Evolutionary conservation across 2,888 invertebrate genomes (phyloP), one percentile per base, ranked within the genome.

Genomic region (Catocala sponsa): DNA sequence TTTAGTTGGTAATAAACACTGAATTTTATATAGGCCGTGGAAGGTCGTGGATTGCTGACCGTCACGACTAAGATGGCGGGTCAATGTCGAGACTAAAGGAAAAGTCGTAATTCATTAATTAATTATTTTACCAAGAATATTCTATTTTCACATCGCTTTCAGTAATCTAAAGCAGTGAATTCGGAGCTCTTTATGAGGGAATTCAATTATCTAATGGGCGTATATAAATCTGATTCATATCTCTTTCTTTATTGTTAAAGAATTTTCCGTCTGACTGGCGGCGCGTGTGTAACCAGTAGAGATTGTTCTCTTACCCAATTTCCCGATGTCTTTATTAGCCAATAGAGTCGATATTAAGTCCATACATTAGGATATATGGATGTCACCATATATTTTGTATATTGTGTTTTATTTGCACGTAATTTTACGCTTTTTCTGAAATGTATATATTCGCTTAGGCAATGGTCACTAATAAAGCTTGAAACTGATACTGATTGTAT

Each of bases 151-250:
- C 51, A 47, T 25, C 47, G 2, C 47, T 32, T 41, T 57, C 38
- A 56, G 46, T 54, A 25, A 32, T 51, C 51, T 25, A 13, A 44
- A 13, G 41, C 11, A 57, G 35, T 2, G 41, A 54, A 49, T 43
- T 47, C 42, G 11, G 51, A 54, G 48, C 48, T 54, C 46, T 56
- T 57, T 57, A 57, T 57, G 25, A 53, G 54, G 53, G 35, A 54
- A 57, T 62, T 57, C 51, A 57, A 62, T 62, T 62, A 62, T 53
- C 53, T 62, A 62, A 62, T 62, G 53, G 57, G 52, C 56, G 53
- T 56, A 32, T 62, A 56, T 53, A 53, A 62, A 53, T 62, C 57
- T 48, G 52, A 57, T 53, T 43, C 57, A 49, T 57, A 56, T 62
- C 55, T 60, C 55, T 41, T 47, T 49, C 43, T 60, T 55, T 53